Conservation (phyloP, 2,888 invertebrate genomes). For the Orchesella flavescens region DNA sequence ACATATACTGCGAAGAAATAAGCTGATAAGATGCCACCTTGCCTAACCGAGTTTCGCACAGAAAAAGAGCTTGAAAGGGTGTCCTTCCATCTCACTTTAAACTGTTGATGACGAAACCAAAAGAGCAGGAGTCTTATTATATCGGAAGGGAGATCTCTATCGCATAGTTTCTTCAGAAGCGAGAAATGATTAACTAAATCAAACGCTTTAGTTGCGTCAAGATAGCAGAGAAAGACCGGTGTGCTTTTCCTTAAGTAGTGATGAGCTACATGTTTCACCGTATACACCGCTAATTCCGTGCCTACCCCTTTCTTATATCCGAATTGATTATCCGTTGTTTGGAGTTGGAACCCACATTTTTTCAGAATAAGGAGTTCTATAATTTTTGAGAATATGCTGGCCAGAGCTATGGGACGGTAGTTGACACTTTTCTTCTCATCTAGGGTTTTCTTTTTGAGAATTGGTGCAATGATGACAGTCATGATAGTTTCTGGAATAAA, state of each 20-base stretch:
- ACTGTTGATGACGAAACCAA: not conserved
- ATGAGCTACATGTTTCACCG: not conserved
- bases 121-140: not conserved
- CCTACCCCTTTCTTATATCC: not conserved
- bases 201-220: not conserved
- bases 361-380: not conserved
- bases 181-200: conserved; percentile 21
- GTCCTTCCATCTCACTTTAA: not conserved
- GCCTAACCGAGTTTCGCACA: conserved; percentile 11
- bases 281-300: not conserved
- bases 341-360: not conserved
- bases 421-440: not conserved
- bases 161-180: not conserved
- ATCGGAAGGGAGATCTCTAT: not conserved
- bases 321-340: not conserved
- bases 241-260: not conserved
- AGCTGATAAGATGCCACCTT: conserved; percentile 24
- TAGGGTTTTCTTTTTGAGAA: not conserved
- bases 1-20: conserved; percentile 22
- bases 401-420: conserved; percentile 8
- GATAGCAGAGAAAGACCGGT: not conserved
- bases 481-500: not conserved
- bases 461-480: not conserved
- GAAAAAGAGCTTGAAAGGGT: not conserved
- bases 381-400: conserved; percentile 3